These are phyloP conservation scores for Vulpes vulpes DNA, from an alignment of 2,113 vertebrate species.

Conservation along the genomic window DNA sequence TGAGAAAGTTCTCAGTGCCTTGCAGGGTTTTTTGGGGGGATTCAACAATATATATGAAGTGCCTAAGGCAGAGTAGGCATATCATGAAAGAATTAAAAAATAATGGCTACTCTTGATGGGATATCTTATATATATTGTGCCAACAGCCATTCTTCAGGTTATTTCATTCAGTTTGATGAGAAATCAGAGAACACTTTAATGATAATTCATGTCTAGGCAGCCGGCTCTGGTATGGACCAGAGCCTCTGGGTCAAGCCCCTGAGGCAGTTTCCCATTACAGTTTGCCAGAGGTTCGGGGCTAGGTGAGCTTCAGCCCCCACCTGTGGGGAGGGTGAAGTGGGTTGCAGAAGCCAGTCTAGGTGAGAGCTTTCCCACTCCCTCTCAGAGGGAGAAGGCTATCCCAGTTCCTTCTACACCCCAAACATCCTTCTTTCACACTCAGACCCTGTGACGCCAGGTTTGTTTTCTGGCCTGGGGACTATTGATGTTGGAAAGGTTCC, in stretches of 20 bases:
- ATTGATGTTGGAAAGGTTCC: slow-evolving; percentile 80
- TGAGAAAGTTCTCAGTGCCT: neutral
- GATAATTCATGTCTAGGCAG: neutral
- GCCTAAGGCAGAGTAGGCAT: neutral
- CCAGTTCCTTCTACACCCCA: slow-evolving; percentile 68
- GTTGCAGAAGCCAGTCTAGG: neutral
- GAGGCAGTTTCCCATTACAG: neutral
- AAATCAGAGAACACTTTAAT: neutral
- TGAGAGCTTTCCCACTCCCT: neutral
- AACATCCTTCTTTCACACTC: slow-evolving; percentile 78
- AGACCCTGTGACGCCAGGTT: slow-evolving; percentile 83
- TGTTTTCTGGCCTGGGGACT: slow-evolving; percentile 80
- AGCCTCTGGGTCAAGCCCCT: neutral
- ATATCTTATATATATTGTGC: neutral
- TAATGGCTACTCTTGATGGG: neutral
- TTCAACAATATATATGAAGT: neutral
- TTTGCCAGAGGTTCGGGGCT: slow-evolving; percentile 4
- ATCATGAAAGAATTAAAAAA: neutral
- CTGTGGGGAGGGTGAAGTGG: neutral
- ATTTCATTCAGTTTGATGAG: neutral
- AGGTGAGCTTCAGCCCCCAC: neutral
- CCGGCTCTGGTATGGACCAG: neutral
- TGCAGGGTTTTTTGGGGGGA: neutral
- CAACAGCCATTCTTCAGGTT: neutral
- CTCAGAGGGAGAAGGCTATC: slow-evolving; percentile 59